These are phyloP conservation scores for Taenaris catops DNA, from an alignment of 2,888 invertebrate genomes.

Conservation along the genomic window DNA sequence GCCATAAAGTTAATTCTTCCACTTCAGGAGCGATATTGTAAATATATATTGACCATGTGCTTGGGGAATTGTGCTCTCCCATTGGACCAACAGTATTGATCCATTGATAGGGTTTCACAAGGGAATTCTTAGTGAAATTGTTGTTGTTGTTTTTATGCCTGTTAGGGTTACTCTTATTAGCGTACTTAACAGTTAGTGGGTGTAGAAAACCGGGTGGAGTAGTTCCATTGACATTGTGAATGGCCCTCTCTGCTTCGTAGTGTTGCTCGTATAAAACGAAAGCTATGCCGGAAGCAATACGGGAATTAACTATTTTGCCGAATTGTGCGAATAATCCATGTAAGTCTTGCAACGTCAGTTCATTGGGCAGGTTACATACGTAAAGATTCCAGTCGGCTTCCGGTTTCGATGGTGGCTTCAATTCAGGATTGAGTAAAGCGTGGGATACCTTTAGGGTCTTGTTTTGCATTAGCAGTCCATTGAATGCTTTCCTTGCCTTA, in stretches of 20 bases:
- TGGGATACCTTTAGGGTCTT: slow-evolving; percentile 77
- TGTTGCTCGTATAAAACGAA: slow-evolving; percentile 76
- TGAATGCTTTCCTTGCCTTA: slow-evolving; percentile 74
- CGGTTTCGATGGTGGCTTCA: slow-evolving; percentile 73
- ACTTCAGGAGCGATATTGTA: slow-evolving; percentile 76
- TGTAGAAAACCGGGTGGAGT: slow-evolving; percentile 76
- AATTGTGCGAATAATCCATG: slow-evolving; percentile 78
- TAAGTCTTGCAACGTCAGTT: slow-evolving; percentile 78
- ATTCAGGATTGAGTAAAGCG: slow-evolving; percentile 71
- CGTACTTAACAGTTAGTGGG: slow-evolving; percentile 78
- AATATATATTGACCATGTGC: slow-evolving; percentile 77
- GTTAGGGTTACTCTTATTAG: slow-evolving; percentile 77
- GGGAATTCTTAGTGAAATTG: slow-evolving; percentile 65
- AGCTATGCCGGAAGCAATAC: slow-evolving; percentile 76
- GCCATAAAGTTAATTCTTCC: slow-evolving; percentile 75
- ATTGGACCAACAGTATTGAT: slow-evolving; percentile 72
- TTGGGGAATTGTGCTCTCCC: slow-evolving; percentile 70
- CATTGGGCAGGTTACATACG: slow-evolving; percentile 78
- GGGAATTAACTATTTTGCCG: slow-evolving; percentile 78
- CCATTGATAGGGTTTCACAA: slow-evolving; percentile 73
- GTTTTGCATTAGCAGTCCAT: slow-evolving; percentile 76
- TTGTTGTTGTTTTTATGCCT: slow-evolving; percentile 74
- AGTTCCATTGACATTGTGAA: slow-evolving; percentile 68
- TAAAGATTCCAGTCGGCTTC: slow-evolving; percentile 79
- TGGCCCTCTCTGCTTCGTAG: slow-evolving; percentile 73